A percentile compares a stretch with the other conserved stretches of the same genome.
Conservation (phyloP, 2,888 invertebrate genomes). For the Caradrina kadenii region DNA sequence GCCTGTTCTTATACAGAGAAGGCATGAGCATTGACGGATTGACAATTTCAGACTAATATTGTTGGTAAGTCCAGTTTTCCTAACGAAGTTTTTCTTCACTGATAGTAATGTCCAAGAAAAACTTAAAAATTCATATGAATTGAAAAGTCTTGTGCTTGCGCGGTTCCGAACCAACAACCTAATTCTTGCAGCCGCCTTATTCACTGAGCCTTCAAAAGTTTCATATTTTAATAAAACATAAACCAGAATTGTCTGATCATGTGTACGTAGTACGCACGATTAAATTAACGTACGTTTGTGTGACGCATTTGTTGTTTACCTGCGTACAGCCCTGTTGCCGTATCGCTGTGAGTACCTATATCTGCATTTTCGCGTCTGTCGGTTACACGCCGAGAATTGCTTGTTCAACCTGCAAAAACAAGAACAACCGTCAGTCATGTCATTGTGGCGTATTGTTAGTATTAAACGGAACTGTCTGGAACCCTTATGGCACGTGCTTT, state of each 20-base stretch:
- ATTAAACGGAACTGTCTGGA: conserved; percentile 2
- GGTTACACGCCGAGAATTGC: conserved; percentile 6
- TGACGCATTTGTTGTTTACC: conserved; percentile 12
- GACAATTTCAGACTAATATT: no score
- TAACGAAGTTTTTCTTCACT: no score
- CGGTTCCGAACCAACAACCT: no score
- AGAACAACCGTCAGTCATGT: conserved; percentile 15
- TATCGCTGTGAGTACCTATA: neutral
- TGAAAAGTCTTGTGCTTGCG: no score
- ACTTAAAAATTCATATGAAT: no score
- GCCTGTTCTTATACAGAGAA: no score
- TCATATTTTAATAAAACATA: neutral
- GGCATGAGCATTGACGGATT: no score
- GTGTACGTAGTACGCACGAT: neutral
- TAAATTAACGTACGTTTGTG: neutral
- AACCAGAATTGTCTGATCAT: neutral
- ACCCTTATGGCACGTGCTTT: neutral
- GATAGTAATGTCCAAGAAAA: no score
- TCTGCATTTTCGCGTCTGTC: conserved; percentile 23
- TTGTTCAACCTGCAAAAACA: conserved; percentile 29
- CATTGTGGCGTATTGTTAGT: conserved; percentile 2
- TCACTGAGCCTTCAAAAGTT: neutral
- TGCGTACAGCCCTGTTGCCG: neutral
- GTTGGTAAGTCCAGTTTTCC: no score
- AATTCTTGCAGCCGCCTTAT: no score